Conservation (phyloP, 2,113 vertebrate species). For the Mustela nigripes region DNA sequence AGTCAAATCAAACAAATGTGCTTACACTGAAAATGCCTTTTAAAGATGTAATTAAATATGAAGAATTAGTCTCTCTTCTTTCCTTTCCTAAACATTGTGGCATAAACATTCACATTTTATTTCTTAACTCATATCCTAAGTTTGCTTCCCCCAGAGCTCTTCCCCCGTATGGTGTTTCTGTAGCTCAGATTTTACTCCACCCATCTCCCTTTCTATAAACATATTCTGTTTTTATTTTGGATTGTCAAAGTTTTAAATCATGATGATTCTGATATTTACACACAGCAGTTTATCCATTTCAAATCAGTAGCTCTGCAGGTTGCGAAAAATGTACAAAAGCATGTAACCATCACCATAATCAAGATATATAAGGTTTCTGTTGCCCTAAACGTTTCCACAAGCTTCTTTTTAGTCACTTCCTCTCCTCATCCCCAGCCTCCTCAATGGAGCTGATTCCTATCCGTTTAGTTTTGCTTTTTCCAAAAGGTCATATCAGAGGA, state of each 20-base stretch:
- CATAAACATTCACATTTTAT: neutral
- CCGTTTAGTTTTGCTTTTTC: neutral
- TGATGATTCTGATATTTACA: neutral
- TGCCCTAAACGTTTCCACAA: neutral
- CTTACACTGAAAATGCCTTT: constrained; percentile 57
- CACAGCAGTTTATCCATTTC: neutral
- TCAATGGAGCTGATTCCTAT: neutral
- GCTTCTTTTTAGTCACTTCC: neutral
- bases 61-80: constrained; percentile 63
- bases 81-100: constrained; percentile 53
- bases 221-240: neutral
- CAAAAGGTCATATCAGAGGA: neutral
- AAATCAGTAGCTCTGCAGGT: neutral
- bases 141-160: neutral
- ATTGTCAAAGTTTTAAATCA: neutral
- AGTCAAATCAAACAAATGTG: constrained; percentile 44
- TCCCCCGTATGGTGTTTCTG: neutral
- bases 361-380: neutral
- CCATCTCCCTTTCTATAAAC: neutral
- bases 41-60: constrained; percentile 62
- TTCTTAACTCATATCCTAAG: constrained; percentile 22
- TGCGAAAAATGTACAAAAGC: neutral
- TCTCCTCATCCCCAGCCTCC: neutral
- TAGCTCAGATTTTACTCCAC: neutral
- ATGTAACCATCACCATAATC: neutral